A percentile compares a stretch with the other conserved stretches of the same genome.
Conservation (phyloP, 37 sponge, comb jelly and placozoan genomes). For the Hormiphora californensis region DNA sequence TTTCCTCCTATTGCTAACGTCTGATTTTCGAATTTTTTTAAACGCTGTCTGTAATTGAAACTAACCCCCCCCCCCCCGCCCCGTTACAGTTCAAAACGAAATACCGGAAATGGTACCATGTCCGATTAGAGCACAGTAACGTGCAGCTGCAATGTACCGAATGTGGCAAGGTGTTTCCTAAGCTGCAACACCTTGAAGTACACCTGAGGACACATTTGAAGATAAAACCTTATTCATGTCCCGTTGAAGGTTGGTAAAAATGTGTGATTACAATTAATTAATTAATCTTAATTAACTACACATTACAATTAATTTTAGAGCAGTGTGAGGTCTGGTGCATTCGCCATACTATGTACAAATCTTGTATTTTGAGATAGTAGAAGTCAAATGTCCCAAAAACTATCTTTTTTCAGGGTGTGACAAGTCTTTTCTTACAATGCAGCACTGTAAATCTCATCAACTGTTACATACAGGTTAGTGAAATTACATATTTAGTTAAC, state of each 20-base stretch:
- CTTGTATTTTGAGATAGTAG: no score
- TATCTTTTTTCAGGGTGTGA: no score
- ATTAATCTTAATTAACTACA: no score
- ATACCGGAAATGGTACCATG: not conserved
- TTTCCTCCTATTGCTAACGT: not conserved
- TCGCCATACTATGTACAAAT: no score
- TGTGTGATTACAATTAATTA: not conserved
- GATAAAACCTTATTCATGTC: conserved; percentile 2
- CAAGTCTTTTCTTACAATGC: conserved; percentile 21
- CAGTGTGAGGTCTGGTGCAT: no score
- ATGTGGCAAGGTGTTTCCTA: conserved; percentile 8
- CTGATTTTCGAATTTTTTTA: not conserved
- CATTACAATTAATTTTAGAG: no score
- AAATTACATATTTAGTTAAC: no score
- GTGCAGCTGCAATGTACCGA: conserved; percentile 27
- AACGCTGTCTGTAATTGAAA: no score
- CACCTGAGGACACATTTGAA: conserved; percentile 31
- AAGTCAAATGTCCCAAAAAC: no score
- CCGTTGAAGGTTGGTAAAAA: not conserved
- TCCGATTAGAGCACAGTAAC: not conserved
- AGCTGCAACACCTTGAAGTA: conserved; percentile 10
- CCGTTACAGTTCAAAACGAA: conserved; percentile 21
- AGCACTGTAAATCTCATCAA: conserved; percentile 18
- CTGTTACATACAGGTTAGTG: conserved; percentile 25
- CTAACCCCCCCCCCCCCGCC: no score